A percentile compares a stretch with the other conserved stretches of the same genome.
Evolutionary conservation across 2,113 vertebrate genomes (phyloP).

Genomic region (Channa maculata): DNA sequence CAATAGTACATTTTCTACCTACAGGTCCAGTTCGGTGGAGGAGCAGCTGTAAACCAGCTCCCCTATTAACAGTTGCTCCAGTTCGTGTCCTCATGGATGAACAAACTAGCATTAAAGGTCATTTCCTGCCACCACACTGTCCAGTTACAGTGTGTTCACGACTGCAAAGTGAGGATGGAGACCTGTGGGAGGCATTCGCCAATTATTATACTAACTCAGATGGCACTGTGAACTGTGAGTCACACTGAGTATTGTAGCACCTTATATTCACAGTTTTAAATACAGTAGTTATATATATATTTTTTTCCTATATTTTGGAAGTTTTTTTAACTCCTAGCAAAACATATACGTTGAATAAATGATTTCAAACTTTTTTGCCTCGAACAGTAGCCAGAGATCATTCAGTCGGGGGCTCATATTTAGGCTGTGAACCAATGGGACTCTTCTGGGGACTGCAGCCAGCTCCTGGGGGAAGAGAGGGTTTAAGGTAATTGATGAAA

Average conservation of each 20-base stretch:
- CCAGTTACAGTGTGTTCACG: constrained; percentile 63
- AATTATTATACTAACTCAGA: constrained; percentile 65
- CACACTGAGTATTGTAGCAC: background rate
- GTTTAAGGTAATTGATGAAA: constrained; percentile 70
- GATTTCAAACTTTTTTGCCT: background rate
- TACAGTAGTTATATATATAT: too few relatives aligned
- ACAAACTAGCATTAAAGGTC: constrained; percentile 51
- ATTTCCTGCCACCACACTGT: constrained; percentile 55
- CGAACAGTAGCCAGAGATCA: constrained; percentile 68
- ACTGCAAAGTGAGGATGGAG: constrained; percentile 73
- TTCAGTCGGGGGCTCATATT: constrained; percentile 79
- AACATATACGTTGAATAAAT: too few relatives aligned
- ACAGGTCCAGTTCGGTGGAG: constrained; percentile 46
- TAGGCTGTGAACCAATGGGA: constrained; percentile 82
- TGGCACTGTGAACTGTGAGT: constrained; percentile 71
- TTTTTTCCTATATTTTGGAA: too few relatives aligned
- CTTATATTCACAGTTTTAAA: background rate
- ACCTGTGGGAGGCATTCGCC: constrained; percentile 72
- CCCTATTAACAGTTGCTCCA: constrained; percentile 62
- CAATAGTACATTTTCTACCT: background rate
- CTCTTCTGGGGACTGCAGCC: constrained; percentile 80
- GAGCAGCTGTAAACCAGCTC: constrained; percentile 48
- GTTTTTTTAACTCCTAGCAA: too few relatives aligned
- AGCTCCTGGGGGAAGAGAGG: constrained; percentile 61
- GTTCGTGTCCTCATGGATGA: constrained; percentile 69